phyloP scores from a whole-genome alignment of 2,797 vertebrate genomes.

The Aphelocoma californica region DNA sequence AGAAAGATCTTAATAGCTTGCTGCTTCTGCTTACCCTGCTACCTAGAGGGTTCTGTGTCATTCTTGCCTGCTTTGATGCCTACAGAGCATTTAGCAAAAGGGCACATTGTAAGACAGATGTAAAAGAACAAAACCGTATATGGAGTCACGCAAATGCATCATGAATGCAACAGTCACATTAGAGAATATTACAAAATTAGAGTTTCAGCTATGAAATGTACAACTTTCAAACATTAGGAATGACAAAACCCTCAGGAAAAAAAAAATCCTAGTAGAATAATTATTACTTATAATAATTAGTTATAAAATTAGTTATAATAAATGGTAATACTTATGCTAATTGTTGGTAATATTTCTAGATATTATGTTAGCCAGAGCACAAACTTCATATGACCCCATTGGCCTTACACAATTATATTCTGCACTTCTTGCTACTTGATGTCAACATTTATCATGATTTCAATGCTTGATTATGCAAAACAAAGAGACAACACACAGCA shows the following conservation, averaged over 20 bases:
- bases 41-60: neutral
- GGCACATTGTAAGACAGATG: neutral
- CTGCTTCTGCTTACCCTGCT: neutral
- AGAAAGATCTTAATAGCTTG: neutral
- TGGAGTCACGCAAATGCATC: neutral
- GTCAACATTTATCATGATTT: slow-evolving; percentile 46
- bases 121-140: neutral
- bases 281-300: slow-evolving; percentile 53
- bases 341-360: slow-evolving; percentile 2
- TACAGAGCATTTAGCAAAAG: neutral
- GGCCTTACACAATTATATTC: neutral
- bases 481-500: neutral
- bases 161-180: neutral
- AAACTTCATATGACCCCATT: neutral
- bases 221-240: slow-evolving; percentile 54
- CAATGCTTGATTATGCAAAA: slow-evolving; percentile 41
- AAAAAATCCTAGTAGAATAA: slow-evolving; percentile 57
- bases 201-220: slow-evolving; percentile 37
- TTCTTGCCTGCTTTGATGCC: neutral
- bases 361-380: neutral
- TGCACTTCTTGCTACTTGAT: slow-evolving; percentile 1
- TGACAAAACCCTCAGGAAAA: slow-evolving; percentile 61
- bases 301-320: slow-evolving; percentile 58
- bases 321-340: slow-evolving; percentile 34
- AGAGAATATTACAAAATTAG: slow-evolving; percentile 35